A percentile compares a stretch with the other conserved stretches of the same genome.
These are phyloP conservation scores for Trachurus trachurus DNA, from an alignment of 2,797 vertebrate species.

Conservation along the genomic window DNA sequence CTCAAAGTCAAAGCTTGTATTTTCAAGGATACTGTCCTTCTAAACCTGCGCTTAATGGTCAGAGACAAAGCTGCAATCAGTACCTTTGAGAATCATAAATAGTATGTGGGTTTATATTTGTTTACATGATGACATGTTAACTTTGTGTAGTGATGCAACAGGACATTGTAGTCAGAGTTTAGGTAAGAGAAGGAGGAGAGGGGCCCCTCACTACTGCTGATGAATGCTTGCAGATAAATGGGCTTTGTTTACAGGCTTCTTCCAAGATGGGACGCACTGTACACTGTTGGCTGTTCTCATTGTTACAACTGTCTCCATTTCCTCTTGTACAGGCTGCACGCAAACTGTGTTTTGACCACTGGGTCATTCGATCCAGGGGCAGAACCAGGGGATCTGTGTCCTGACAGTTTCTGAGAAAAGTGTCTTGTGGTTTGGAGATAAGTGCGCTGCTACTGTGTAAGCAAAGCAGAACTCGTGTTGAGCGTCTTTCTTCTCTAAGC, in stretches of 20 bases:
- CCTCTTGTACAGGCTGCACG: conserved; percentile 6
- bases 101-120: conserved; percentile 37
- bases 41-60: conserved; percentile 65
- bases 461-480: conserved; percentile 47
- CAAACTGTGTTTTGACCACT: conserved; percentile 42
- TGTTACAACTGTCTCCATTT: conserved; percentile 18
- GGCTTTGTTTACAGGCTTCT: conserved; percentile 22
- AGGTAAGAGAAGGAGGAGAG: not conserved
- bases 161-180: conserved; percentile 18
- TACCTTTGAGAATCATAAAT: conserved; percentile 45
- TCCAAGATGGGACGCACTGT: conserved; percentile 9
- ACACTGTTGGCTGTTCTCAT: conserved; percentile 23
- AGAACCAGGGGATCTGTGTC: conserved; percentile 17
- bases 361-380: conserved; percentile 20
- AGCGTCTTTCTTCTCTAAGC: conserved; percentile 55
- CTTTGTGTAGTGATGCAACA: conserved; percentile 58
- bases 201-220: conserved; percentile 47
- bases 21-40: conserved; percentile 62
- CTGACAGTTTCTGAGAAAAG: conserved; percentile 34
- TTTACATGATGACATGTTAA: conserved; percentile 16
- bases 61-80: conserved; percentile 61
- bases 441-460: conserved; percentile 49
- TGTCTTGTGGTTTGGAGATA: conserved; percentile 55
- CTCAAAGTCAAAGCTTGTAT: conserved; percentile 67
- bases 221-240: conserved; percentile 74